These are phyloP conservation scores for Pachyrhynchus sulphureomaculatus DNA, from an alignment of 1,140 invertebrate genomes.

Conservation along the genomic window DNA sequence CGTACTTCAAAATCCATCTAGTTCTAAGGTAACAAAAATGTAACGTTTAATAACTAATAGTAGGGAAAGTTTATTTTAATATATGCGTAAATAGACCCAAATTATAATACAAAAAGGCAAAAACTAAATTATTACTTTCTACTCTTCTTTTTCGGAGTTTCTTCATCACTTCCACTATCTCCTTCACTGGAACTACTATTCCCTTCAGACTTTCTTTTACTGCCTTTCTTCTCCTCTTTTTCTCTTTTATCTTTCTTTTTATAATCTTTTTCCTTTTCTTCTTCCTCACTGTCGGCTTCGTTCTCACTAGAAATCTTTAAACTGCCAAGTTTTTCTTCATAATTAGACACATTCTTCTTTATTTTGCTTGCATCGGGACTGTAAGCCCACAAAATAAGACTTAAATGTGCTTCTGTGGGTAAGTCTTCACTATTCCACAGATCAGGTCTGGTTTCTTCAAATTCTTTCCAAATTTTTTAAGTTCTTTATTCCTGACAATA, in stretches of 20 bases:
- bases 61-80: too few species aligned
- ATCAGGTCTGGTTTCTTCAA: conserved; percentile 54
- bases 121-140: conserved; percentile 23
- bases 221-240: conserved; percentile 28
- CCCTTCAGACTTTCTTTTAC: conserved; percentile 39
- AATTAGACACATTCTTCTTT: conserved; percentile 48
- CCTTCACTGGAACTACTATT: conserved; percentile 19
- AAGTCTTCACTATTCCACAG: conserved; percentile 60
- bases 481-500: conserved; percentile 60
- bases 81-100: too few species aligned
- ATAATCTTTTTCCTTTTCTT: conserved; percentile 16
- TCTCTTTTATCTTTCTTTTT: conserved; percentile 24
- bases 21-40: too few species aligned
- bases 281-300: conserved; percentile 25
- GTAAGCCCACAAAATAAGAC: conserved; percentile 66
- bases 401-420: conserved; percentile 60
- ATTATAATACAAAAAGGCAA: background rate
- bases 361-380: conserved; percentile 59
- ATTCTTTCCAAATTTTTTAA: conserved; percentile 59
- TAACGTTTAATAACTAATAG: too few species aligned
- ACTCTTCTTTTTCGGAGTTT: conserved; percentile 44
- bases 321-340: conserved; percentile 46
- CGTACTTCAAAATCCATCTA: too few species aligned
- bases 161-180: conserved; percentile 36
- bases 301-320: conserved; percentile 27